Evolutionary conservation across 2,888 invertebrate species (phyloP).

Genomic region (Macrophya alboannulata): DNA sequence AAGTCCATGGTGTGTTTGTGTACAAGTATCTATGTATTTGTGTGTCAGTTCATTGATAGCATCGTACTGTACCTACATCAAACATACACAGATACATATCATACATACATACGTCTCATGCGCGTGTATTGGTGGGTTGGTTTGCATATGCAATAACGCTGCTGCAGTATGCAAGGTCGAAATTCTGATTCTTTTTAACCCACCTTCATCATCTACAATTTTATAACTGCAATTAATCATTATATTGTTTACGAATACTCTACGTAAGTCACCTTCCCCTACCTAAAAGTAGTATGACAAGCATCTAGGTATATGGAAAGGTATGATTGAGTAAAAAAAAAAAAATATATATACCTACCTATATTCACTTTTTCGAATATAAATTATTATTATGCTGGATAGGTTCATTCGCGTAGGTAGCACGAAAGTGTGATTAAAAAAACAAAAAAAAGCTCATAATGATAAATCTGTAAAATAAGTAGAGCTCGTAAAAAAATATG

Average conservation of each 20-base stretch:
- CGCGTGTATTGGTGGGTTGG: not conserved
- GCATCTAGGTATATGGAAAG: not conserved
- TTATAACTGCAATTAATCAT: not conserved
- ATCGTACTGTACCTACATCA: not conserved
- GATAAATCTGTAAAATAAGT: not conserved
- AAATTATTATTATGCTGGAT: not conserved
- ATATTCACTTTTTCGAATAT: not conserved
- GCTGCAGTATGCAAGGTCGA: conserved; percentile 30
- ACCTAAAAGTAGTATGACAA: not conserved
- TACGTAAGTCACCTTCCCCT: conserved; percentile 5
- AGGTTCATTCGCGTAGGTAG: not conserved
- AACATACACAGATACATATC: not conserved
- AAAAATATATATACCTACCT: not conserved
- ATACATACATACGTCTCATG: not conserved
- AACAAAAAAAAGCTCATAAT: not conserved
- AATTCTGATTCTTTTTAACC: conserved; percentile 12
- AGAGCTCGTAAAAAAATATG: not conserved
- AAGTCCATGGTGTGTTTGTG: conserved; percentile 21
- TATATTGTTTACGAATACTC: not conserved
- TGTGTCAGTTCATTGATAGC: conserved; percentile 52
- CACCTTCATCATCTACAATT: not conserved
- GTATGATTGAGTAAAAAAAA: not conserved
- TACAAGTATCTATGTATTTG: not conserved
- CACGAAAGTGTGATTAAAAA: not conserved
- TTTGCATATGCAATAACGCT: conserved; percentile 44